Percentiles rank a stretch among this genome's conserved stretches.
Evolutionary conservation across 2,797 vertebrate species (phyloP).

Genomic region (Clarias laeviceps): DNA sequence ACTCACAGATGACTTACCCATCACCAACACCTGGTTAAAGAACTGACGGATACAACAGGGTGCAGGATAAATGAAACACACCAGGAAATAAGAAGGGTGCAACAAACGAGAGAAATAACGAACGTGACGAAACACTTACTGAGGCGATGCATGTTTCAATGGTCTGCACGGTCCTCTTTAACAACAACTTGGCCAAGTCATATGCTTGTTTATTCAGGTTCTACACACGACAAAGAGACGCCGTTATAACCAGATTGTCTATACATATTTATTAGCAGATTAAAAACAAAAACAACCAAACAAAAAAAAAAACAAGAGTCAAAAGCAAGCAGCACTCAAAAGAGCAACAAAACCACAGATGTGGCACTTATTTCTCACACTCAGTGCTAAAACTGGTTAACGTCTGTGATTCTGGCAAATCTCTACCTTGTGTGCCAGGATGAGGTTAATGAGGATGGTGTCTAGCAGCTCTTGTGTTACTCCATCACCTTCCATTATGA

Average conservation of each 20-base stretch:
- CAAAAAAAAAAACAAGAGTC: not conserved
- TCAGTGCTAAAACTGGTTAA: not conserved
- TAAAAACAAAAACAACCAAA: not conserved
- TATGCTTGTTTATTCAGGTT: constrained; percentile 99
- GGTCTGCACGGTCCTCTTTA: constrained; percentile 97
- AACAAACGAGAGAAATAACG: not conserved
- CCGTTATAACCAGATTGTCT: not conserved
- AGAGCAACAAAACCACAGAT: not conserved
- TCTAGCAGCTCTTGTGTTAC: constrained; percentile 98
- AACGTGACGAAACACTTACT: constrained; percentile 73
- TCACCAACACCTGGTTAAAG: constrained; percentile 98
- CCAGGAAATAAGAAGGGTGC: not conserved
- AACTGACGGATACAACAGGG: constrained; percentile 75
- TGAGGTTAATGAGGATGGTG: constrained; percentile 99
- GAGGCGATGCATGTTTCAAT: constrained; percentile 98
- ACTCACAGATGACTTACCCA: constrained; percentile 97
- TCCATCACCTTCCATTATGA: constrained; percentile 99
- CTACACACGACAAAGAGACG: constrained; percentile 67
- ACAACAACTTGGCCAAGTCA: constrained; percentile 93
- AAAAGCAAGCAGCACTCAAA: not conserved
- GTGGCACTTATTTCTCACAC: not conserved
- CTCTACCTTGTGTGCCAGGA: constrained; percentile 94
- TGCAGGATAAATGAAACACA: not conserved
- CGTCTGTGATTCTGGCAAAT: not conserved
- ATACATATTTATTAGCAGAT: not conserved